Evolutionary conservation across 2,113 vertebrate species (phyloP).

Genomic region (Cyanocitta stelleri): DNA sequence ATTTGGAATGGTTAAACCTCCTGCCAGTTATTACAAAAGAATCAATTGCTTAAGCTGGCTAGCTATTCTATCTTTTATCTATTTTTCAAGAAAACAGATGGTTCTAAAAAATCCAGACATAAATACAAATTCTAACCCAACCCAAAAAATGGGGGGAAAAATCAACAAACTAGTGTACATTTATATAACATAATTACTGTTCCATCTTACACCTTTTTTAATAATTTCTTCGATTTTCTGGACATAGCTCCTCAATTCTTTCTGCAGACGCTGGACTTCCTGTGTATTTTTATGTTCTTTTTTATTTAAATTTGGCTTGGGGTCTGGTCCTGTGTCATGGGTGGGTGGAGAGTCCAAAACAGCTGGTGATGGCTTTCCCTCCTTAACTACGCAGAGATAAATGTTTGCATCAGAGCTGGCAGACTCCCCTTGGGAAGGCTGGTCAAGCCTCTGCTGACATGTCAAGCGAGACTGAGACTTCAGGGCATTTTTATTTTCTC

Average conservation of each 20-base stretch:
- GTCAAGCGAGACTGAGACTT: background rate
- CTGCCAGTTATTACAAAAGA: background rate
- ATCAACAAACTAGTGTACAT: background rate
- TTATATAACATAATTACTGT: background rate
- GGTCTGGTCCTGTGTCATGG: constrained; percentile 47
- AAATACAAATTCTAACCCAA: background rate
- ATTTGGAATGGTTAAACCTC: background rate
- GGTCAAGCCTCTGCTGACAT: background rate
- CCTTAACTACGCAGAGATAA: constrained; percentile 52
- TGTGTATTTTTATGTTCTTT: constrained; percentile 45
- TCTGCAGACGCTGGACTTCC: constrained; percentile 77
- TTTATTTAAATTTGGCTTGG: background rate
- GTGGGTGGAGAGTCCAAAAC: constrained; percentile 62
- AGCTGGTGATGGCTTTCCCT: background rate
- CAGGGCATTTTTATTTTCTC: background rate
- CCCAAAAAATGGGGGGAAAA: background rate
- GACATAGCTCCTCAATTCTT: constrained; percentile 81
- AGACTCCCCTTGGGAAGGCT: constrained; percentile 32
- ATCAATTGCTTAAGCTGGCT: background rate
- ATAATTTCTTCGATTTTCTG: constrained; percentile 83
- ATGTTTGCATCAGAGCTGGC: constrained; percentile 50
- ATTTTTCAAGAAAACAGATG: background rate
- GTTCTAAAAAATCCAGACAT: background rate
- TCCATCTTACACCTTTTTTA: constrained; percentile 76
- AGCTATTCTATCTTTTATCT: background rate